A percentile compares a stretch with the other conserved stretches of the same genome.
phyloP scores from a whole-genome alignment of 2,888 invertebrate genomes.

The Maniola hyperantus region DNA sequence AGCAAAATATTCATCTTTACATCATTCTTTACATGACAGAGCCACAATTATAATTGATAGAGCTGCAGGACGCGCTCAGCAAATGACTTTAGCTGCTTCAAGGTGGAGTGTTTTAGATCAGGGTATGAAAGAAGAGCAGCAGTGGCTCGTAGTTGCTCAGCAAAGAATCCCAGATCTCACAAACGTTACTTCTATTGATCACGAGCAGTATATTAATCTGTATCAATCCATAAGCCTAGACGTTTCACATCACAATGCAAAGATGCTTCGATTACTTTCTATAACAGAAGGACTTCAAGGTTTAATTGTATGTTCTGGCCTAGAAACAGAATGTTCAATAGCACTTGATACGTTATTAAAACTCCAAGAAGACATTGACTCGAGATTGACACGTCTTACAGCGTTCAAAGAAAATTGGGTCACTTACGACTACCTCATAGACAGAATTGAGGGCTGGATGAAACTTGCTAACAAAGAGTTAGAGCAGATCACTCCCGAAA shows the following conservation, averaged over 20 bases:
- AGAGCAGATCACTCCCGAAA: slow-evolving; percentile 84
- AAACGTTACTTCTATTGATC: slow-evolving; percentile 91
- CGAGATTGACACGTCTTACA: slow-evolving; percentile 86
- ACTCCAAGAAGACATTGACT: slow-evolving; percentile 89
- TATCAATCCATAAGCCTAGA: slow-evolving; percentile 91
- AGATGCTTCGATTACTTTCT: slow-evolving; percentile 87
- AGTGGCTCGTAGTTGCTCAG: slow-evolving; percentile 92
- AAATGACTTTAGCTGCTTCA: slow-evolving; percentile 92
- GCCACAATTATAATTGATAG: slow-evolving; percentile 90
- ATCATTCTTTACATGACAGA: slow-evolving; percentile 89
- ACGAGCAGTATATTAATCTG: slow-evolving; percentile 91
- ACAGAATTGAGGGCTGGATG: slow-evolving; percentile 90
- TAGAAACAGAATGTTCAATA: slow-evolving; percentile 88
- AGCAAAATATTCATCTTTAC: slow-evolving; percentile 87
- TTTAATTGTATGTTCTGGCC: slow-evolving; percentile 87
- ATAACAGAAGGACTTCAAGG: slow-evolving; percentile 89
- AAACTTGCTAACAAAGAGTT: slow-evolving; percentile 88
- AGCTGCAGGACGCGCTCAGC: slow-evolving; percentile 91
- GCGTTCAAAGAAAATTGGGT: slow-evolving; percentile 91
- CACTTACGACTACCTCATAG: slow-evolving; percentile 87
- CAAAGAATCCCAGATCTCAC: slow-evolving; percentile 92
- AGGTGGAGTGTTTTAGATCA: slow-evolving; percentile 91
- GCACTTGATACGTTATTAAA: slow-evolving; percentile 87
- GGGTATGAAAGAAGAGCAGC: slow-evolving; percentile 91
- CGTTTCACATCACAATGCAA: slow-evolving; percentile 90